Evolutionary conservation across 2,888 invertebrate species (phyloP).

Genomic region (Xestoiulus laeticollis): DNA sequence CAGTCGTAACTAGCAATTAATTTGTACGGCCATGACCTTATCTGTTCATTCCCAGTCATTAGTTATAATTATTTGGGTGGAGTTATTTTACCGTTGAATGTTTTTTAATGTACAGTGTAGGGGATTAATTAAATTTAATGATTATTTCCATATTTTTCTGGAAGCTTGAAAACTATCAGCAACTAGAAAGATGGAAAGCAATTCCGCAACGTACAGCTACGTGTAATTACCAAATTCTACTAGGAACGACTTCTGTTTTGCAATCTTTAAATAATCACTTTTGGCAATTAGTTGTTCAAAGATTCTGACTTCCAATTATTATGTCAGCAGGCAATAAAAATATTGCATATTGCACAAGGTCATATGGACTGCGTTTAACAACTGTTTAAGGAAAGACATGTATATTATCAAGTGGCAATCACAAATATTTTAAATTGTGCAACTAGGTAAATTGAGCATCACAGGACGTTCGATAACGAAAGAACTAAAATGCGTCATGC

Average conservation of each 20-base stretch:
- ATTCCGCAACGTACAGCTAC: not conserved
- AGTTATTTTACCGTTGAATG: not conserved
- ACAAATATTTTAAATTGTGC: too few relatives aligned
- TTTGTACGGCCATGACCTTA: not conserved
- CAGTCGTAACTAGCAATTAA: conserved; percentile 21
- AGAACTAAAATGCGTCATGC: not conserved
- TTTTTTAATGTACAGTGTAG: not conserved
- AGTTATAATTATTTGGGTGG: not conserved
- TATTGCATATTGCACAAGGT: not conserved
- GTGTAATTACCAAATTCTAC: not conserved
- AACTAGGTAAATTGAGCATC: not conserved
- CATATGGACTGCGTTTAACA: conserved; percentile 2
- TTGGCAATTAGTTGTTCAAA: not conserved
- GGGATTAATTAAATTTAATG: not conserved
- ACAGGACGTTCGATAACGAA: not conserved
- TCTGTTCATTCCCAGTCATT: not conserved
- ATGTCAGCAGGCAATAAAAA: not conserved
- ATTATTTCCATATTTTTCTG: not conserved
- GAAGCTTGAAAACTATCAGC: not conserved
- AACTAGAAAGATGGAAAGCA: not conserved
- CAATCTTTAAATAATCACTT: not conserved
- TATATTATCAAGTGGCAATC: not conserved
- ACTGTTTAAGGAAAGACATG: not conserved
- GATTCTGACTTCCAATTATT: not conserved
- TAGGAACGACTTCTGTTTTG: not conserved